Percentiles rank a stretch among this genome's conserved stretches.
phyloP scores from a whole-genome alignment of 2,888 invertebrate genomes.

The Thymelicus acteon region DNA sequence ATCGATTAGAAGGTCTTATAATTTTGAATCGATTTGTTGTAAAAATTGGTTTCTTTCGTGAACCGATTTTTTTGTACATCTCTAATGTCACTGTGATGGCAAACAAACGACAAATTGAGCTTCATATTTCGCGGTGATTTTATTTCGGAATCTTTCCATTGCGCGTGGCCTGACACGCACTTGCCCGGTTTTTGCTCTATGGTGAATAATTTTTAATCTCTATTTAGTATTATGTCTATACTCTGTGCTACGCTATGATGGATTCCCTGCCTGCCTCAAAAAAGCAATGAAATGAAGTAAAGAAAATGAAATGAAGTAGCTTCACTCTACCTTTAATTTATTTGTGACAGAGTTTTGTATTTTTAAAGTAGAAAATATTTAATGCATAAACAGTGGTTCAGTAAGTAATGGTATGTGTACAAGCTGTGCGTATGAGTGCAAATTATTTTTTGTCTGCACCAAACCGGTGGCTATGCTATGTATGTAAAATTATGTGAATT shows the following conservation, averaged over 20 bases:
- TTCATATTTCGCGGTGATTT: too few species aligned
- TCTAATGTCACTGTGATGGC: too few species aligned
- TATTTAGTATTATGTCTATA: not conserved
- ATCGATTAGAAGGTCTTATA: too few species aligned
- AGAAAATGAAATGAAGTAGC: conserved; percentile 53
- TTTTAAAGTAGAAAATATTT: conserved; percentile 45
- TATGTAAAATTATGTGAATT: conserved; percentile 32
- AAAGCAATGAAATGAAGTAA: conserved; percentile 48
- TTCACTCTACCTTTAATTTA: conserved; percentile 49
- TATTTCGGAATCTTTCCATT: too few species aligned
- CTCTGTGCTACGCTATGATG: conserved; percentile 28
- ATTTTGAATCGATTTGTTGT: too few species aligned
- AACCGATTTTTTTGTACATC: too few species aligned
- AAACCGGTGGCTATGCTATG: conserved; percentile 67
- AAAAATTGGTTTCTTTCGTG: too few species aligned
- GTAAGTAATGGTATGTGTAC: conserved; percentile 66
- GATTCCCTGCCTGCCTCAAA: conserved; percentile 43
- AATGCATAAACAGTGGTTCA: conserved; percentile 44
- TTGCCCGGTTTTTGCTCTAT: too few species aligned
- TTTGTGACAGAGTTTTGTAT: conserved; percentile 52
- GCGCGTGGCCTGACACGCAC: too few species aligned
- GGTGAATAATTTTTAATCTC: too few species aligned
- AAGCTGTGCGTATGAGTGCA: conserved; percentile 6
- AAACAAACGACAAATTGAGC: too few species aligned
- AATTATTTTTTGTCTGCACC: conserved; percentile 39